phyloP scores from a whole-genome alignment of 2,797 vertebrate species.

The Macropodus opercularis region DNA sequence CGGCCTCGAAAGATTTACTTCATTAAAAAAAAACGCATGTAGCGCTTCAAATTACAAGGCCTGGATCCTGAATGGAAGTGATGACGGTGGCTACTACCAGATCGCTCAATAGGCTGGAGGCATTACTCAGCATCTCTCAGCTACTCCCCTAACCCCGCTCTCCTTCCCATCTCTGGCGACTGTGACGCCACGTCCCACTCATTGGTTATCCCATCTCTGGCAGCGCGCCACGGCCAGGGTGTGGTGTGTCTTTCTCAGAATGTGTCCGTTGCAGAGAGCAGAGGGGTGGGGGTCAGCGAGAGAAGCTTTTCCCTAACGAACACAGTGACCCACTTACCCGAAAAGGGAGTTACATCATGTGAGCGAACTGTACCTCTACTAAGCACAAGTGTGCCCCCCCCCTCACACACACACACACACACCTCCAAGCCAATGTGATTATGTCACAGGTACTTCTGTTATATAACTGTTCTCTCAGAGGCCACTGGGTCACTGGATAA shows the following conservation, averaged over 20 bases:
- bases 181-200: slow-evolving; percentile 47
- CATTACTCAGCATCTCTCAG: slow-evolving; percentile 61
- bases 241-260: slow-evolving; percentile 74
- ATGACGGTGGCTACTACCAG: slow-evolving; percentile 21
- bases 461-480: slow-evolving; percentile 83
- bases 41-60: slow-evolving; percentile 40
- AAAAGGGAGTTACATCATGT: slow-evolving; percentile 77
- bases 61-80: slow-evolving; percentile 47
- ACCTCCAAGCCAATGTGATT: slow-evolving; percentile 79
- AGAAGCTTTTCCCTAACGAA: slow-evolving; percentile 74
- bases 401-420: too few species aligned
- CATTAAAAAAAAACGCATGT: slow-evolving; percentile 22
- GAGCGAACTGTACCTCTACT: slow-evolving; percentile 68
- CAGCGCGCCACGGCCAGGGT: slow-evolving; percentile 52
- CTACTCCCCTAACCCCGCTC: slow-evolving; percentile 35
- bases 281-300: slow-evolving; percentile 50
- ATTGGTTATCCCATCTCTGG: slow-evolving; percentile 65
- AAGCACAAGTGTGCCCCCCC: slow-evolving; percentile 66
- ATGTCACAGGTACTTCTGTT: slow-evolving; percentile 84
- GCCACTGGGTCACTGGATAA: slow-evolving; percentile 83
- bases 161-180: slow-evolving; percentile 30
- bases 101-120: slow-evolving; percentile 45
- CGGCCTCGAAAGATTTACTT: slow-evolving; percentile 31
- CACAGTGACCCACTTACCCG: slow-evolving; percentile 84
- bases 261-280: slow-evolving; percentile 55